Base-by-base conservation (phyloP, 2,797 vertebrate genomes). In the Tangara arthus region DNA sequence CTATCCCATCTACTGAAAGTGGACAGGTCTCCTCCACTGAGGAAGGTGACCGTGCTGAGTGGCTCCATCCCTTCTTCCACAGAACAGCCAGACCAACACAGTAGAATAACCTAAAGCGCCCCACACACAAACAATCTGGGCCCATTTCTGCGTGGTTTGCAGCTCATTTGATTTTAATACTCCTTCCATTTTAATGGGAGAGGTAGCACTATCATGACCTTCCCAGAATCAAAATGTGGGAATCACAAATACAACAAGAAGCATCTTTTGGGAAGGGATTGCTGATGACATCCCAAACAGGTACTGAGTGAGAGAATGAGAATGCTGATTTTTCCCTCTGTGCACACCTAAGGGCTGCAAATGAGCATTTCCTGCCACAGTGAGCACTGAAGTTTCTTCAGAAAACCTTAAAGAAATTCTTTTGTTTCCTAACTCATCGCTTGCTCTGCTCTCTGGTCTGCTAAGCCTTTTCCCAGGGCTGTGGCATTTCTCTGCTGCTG, bases 41-140 rank as follows among this genome's bases (percentile, higher is more conserved):
- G 37, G 30, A 75, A 35, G 11, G 12, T 11, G 18, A 49, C 49
- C 1, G 0, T 26, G 6, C 41, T 39, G 56, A 68, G n/a, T 0
- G 1, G 42, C 46, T 86, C 39, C 44, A 49, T 61, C 21, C 2
- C 2, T 82, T 64, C 32, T 49, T 68, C 49, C 46, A 44, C 41
- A 72, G 35, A 35, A 15, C 3, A 1, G 23, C 24, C 30, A 52
- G 3, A 3, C 4, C 20, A 81, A 47, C 6, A 15, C 8, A 12
- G 42, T 9, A 0, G 0, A 44, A 56, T 70, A 63, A 79, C 41
- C 32, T 39, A 32, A 8, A 70, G 28, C 17, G 66, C 21, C 57
- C 1, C 41, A 15, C 3, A 0, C 22, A 30, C 8, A 15, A 23
- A 34, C 15, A 12, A n/a, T 35, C 44, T 44, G 28, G 17, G 39